Evolutionary conservation across 2,888 invertebrate species (phyloP).

Genomic region (Epicampocera succincta): DNA sequence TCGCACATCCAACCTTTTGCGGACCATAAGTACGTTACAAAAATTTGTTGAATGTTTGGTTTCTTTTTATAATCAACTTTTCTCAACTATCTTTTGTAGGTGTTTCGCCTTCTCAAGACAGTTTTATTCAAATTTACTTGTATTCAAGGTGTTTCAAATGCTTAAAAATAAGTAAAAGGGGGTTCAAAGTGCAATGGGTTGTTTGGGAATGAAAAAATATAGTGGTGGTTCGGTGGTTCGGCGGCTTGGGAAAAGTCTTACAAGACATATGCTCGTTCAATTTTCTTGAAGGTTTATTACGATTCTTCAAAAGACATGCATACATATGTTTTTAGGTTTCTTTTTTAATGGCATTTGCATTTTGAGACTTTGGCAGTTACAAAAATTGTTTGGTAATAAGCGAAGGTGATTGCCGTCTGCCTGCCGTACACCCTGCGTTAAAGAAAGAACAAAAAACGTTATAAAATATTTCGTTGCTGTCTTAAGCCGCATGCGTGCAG

Average conservation of each 20-base stretch:
- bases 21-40: constrained; percentile 70
- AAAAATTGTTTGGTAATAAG: constrained; percentile 31
- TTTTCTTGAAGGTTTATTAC: constrained; percentile 26
- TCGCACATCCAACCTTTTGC: neutral
- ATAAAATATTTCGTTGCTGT: constrained; percentile 27
- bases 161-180: constrained; percentile 18
- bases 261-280: constrained; percentile 61
- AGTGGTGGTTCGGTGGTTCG: constrained; percentile 34
- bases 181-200: constrained; percentile 41
- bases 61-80: constrained; percentile 40
- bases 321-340: constrained; percentile 55
- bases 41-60: constrained; percentile 15
- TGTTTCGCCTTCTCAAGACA: constrained; percentile 2
- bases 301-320: constrained; percentile 45
- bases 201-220: neutral
- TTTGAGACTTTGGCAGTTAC: constrained; percentile 32
- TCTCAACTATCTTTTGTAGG: constrained; percentile 50
- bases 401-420: constrained; percentile 4
- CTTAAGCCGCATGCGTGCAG: constrained; percentile 64
- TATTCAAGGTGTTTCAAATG: constrained; percentile 42
- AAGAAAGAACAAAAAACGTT: constrained; percentile 17
- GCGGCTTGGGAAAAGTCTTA: constrained; percentile 50
- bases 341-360: constrained; percentile 38
- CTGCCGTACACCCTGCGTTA: constrained; percentile 49
- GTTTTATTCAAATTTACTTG: constrained; percentile 61